phyloP scores from a whole-genome alignment of 92 coral and sea anemone genomes.

The Actinernus sp. region DNA sequence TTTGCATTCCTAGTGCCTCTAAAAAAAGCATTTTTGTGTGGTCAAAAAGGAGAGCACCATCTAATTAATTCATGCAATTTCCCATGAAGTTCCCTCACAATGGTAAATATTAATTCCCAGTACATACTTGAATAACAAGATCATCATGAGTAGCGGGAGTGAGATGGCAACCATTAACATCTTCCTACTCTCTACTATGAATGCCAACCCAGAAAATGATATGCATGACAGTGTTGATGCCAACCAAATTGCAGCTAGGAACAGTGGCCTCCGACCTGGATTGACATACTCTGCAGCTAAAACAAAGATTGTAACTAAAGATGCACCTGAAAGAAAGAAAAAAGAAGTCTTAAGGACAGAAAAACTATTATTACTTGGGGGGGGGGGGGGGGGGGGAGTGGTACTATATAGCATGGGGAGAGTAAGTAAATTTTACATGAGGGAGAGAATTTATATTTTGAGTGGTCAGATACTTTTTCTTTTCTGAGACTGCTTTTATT shows the following conservation, averaged over 20 bases:
- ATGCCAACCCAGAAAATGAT: conserved; percentile 71
- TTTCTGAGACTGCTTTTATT: too few species aligned
- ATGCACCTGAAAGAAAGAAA: conserved; percentile 50
- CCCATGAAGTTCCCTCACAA: too few species aligned
- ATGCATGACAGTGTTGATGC: conserved; percentile 53
- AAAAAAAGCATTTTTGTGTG: too few species aligned
- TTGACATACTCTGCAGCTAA: conserved; percentile 79
- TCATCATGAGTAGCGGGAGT: conserved; percentile 56
- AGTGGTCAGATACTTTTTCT: too few species aligned
- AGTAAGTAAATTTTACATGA: background rate
- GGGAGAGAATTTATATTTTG: too few species aligned
- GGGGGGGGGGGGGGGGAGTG: background rate
- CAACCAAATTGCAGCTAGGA: conserved; percentile 59
- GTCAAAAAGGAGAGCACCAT: too few species aligned
- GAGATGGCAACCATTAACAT: conserved; percentile 43
- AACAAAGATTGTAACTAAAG: conserved; percentile 46
- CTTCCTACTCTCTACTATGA: conserved; percentile 38
- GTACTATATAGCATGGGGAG: too few species aligned
- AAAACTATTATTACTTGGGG: too few species aligned
- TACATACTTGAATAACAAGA: conserved; percentile 67
- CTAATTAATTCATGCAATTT: too few species aligned
- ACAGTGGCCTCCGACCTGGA: conserved; percentile 56
- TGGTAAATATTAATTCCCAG: too few species aligned
- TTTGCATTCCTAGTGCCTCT: too few species aligned
- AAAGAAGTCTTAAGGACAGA: background rate